Evolutionary conservation across 1,140 invertebrate species (phyloP).

Genomic region (Bombus confusus): DNA sequence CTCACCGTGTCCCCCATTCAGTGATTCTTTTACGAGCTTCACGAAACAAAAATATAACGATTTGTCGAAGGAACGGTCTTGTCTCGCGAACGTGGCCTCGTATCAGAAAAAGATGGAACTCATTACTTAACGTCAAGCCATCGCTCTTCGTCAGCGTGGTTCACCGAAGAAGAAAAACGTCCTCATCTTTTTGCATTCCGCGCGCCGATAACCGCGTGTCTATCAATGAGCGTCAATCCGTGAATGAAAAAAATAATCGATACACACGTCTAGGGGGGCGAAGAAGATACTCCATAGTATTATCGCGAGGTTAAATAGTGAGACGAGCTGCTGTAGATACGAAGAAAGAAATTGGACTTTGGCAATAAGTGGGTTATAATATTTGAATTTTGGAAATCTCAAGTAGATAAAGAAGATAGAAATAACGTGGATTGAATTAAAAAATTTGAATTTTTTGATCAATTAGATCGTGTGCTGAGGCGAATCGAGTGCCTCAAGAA

Average conservation of each 20-base stretch:
- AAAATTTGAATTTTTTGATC: no score
- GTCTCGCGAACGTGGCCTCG: background rate
- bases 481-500: background rate
- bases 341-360: background rate
- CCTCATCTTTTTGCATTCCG: conserved; percentile 11
- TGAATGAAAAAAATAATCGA: conserved; percentile 57
- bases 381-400: background rate
- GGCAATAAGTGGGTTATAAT: background rate
- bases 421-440: background rate
- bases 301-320: background rate
- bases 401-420: accelerated
- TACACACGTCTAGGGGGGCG: background rate
- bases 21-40: no score
- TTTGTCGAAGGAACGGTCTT: background rate
- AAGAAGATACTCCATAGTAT: background rate
- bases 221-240: conserved; percentile 43
- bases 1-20: no score
- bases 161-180: background rate
- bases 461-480: no score
- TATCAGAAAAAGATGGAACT: background rate
- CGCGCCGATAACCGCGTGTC: conserved; percentile 29
- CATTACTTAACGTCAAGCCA: background rate
- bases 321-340: background rate
- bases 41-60: background rate
- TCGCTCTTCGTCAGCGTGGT: background rate